Conservation (phyloP, 1,140 invertebrate species). For the Hypothenemus hampei region DNA sequence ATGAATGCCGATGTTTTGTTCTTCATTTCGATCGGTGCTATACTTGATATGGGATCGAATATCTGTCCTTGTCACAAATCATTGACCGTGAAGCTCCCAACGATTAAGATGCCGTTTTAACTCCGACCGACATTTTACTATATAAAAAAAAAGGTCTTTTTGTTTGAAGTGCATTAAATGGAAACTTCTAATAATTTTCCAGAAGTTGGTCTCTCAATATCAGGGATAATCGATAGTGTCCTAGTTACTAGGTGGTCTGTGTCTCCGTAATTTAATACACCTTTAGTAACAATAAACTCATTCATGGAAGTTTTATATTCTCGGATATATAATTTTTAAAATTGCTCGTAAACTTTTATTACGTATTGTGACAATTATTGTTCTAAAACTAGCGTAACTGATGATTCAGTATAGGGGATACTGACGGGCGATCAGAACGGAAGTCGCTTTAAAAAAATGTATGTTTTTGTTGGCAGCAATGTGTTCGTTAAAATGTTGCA, state of each 20-base stretch:
- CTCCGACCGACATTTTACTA: neutral
- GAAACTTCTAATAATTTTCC: too few relatives aligned
- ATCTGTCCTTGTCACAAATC: slow-evolving; percentile 4
- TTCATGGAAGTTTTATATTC: too few relatives aligned
- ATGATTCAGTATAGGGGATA: too few relatives aligned
- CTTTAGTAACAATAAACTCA: too few relatives aligned
- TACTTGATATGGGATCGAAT: neutral
- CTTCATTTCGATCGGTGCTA: slow-evolving; percentile 19
- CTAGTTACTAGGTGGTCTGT: neutral
- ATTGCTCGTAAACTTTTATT: neutral
- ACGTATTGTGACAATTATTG: neutral
- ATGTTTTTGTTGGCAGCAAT: too few relatives aligned
- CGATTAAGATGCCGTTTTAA: neutral
- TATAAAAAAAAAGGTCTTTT: too few relatives aligned
- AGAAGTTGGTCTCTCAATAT: neutral
- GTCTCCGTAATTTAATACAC: neutral
- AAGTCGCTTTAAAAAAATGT: too few relatives aligned
- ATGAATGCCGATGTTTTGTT: slow-evolving; percentile 11
- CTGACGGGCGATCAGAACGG: neutral
- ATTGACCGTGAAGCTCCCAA: neutral
- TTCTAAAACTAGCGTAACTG: neutral
- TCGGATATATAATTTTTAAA: too few relatives aligned
- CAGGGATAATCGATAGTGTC: neutral
- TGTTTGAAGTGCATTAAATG: too few relatives aligned
- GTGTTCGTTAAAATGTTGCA: too few relatives aligned